A percentile compares a stretch with the other conserved stretches of the same genome.
These are phyloP conservation scores for Platycercus adscitus DNA, from an alignment of 2,113 vertebrate genomes.

Conservation along the genomic window DNA sequence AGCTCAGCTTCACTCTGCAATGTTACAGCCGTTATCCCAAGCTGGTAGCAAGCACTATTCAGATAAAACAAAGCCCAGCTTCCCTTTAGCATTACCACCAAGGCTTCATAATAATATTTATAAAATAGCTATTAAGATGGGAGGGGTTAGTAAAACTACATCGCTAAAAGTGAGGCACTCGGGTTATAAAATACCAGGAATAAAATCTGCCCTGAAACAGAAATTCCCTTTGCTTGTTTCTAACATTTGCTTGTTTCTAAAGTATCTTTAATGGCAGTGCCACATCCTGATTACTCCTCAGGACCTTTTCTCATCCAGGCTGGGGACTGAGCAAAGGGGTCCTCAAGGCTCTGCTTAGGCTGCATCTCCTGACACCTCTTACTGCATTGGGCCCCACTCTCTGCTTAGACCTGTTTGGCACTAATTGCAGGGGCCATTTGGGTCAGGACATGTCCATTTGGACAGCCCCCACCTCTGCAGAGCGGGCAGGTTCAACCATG, in stretches of 20 bases:
- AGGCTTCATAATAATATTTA: constrained; percentile 62
- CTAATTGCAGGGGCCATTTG: not conserved
- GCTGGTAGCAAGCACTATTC: constrained; percentile 34
- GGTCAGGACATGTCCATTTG: not conserved
- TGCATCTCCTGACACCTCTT: not conserved
- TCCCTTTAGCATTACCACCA: constrained; percentile 44
- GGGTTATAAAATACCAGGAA: constrained; percentile 14
- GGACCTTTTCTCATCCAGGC: not conserved
- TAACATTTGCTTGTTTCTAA: not conserved
- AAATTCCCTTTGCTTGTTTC: not conserved
- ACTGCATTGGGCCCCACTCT: not conserved
- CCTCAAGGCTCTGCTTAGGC: not conserved
- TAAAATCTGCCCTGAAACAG: not conserved
- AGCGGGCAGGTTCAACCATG: not conserved
- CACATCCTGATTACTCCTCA: not conserved
- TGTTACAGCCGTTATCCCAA: constrained; percentile 42
- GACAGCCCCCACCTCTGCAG: not conserved
- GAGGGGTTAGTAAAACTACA: constrained; percentile 33
- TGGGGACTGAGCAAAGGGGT: not conserved
- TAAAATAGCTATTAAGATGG: constrained; percentile 61
- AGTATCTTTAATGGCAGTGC: not conserved
- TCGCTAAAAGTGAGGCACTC: constrained; percentile 5
- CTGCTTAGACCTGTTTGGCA: not conserved
- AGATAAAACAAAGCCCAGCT: constrained; percentile 59
- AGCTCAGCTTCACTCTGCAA: constrained; percentile 46